Evolutionary conservation across 2,113 vertebrate species (phyloP).

Genomic region (Coreoperca whiteheadi): DNA sequence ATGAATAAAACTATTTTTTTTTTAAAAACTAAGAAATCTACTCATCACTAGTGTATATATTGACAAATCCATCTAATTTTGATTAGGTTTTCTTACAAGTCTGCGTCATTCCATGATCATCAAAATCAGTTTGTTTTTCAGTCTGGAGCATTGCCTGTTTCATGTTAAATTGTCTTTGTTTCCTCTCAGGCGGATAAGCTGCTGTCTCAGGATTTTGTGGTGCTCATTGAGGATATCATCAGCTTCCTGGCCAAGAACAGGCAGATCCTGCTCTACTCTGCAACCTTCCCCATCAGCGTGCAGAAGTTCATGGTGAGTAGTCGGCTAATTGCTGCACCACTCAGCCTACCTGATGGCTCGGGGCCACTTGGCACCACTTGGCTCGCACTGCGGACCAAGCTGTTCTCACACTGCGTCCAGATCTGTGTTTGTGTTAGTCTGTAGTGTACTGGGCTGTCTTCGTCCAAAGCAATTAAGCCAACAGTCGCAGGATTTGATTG

Average conservation of each 20-base stretch:
- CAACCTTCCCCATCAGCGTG: conserved; percentile 87
- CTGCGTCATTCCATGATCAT: too few species aligned
- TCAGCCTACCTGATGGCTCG: conserved; percentile 25
- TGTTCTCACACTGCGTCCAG: conserved; percentile 23
- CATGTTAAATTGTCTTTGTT: not conserved
- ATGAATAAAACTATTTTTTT: not conserved
- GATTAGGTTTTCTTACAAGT: too few species aligned
- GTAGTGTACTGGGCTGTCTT: not conserved
- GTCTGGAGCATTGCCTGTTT: not conserved
- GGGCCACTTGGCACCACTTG: conserved; percentile 46
- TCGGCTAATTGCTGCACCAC: conserved; percentile 14
- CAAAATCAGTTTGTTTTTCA: too few species aligned
- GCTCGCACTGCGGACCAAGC: conserved; percentile 44
- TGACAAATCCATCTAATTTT: not conserved
- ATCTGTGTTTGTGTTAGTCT: conserved; percentile 29
- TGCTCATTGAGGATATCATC: conserved; percentile 87
- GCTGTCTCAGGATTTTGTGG: conserved; percentile 87
- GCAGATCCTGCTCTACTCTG: conserved; percentile 88
- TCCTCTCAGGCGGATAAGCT: conserved; percentile 85
- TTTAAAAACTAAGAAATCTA: not conserved
- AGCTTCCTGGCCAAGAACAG: conserved; percentile 86
- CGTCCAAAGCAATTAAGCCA: not conserved
- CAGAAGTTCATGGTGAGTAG: conserved; percentile 88
- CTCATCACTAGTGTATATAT: not conserved
- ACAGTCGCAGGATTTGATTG: not conserved